These are phyloP conservation scores for Drosophila vallismaia DNA, from an alignment of 2,888 invertebrate species.

Conservation along the genomic window DNA sequence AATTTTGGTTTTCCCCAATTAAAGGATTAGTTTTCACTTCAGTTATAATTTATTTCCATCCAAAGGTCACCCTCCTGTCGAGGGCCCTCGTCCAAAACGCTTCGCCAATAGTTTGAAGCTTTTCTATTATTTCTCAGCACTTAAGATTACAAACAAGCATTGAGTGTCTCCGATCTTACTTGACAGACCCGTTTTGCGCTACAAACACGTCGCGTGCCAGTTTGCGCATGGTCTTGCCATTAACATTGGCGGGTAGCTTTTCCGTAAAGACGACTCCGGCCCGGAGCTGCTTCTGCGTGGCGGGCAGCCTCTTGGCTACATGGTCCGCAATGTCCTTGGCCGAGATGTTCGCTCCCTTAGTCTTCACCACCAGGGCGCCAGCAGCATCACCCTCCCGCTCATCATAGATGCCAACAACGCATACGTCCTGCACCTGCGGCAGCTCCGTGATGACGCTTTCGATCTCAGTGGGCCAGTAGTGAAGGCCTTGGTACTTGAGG, in stretches of 20 bases:
- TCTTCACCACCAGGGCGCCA: conserved; percentile 73
- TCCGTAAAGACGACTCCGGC: conserved; percentile 77
- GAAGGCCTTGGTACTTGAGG: conserved; percentile 75
- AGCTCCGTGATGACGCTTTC: conserved; percentile 71
- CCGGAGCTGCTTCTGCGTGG: conserved; percentile 68
- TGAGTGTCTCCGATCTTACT: conserved; percentile 7
- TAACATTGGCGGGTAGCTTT: conserved; percentile 70
- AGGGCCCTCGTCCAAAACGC: conserved; percentile 2
- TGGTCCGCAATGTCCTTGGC: conserved; percentile 54
- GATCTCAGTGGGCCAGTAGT: conserved; percentile 80
- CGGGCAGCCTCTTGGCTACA: conserved; percentile 60
- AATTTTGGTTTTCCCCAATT: background rate
- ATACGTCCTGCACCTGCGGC: conserved; percentile 70
- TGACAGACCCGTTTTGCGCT: conserved; percentile 11
- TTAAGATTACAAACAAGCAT: conserved; percentile 28
- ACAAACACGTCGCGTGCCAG: conserved; percentile 62
- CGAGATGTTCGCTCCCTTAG: conserved; percentile 47
- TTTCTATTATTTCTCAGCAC: conserved; percentile 16
- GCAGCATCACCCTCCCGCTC: conserved; percentile 68
- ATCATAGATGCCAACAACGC: conserved; percentile 79
- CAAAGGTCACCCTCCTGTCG: conserved; percentile 25
- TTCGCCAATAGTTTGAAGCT: conserved; percentile 2
- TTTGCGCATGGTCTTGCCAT: conserved; percentile 70
- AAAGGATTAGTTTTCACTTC: conserved; percentile 3
- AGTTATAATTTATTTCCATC: conserved; percentile 29